A percentile compares a stretch with the other conserved stretches of the same genome.
These are phyloP conservation scores for Adineta ricciae DNA, from an alignment of 2,888 invertebrate genomes.

Conservation along the genomic window DNA sequence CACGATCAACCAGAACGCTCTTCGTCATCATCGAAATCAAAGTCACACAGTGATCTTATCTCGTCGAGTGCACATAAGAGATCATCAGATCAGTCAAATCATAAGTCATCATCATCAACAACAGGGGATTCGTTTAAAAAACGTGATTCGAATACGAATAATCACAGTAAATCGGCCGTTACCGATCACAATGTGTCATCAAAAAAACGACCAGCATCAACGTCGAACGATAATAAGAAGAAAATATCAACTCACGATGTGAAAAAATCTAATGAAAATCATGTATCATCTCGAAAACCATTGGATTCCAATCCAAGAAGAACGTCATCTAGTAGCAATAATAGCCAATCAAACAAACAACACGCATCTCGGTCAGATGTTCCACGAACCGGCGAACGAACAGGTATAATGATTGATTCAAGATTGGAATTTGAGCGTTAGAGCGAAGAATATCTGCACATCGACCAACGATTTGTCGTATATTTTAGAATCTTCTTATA, in stretches of 20 bases:
- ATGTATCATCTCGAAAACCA: not conserved
- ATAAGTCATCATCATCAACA: not conserved
- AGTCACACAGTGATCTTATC: not conserved
- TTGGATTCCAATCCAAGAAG: not conserved
- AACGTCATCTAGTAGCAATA: not conserved
- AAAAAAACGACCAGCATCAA: not conserved
- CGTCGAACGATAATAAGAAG: not conserved
- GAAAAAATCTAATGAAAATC: not conserved
- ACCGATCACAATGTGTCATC: not conserved
- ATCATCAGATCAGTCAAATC: not conserved
- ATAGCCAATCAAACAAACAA: not conserved
- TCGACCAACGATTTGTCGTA: too few relatives aligned
- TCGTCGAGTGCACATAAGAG: not conserved
- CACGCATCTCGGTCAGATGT: not conserved
- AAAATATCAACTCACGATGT: not conserved
- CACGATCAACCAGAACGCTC: not conserved
- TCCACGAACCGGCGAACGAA: not conserved
- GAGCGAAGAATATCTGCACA: too few relatives aligned
- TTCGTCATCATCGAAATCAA: not conserved
- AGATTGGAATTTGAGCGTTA: too few relatives aligned
- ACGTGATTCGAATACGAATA: not conserved
- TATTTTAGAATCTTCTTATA: not conserved
- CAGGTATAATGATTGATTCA: not conserved
- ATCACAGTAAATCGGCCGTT: not conserved
- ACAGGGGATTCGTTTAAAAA: not conserved